Base-by-base conservation (phyloP, 2,888 invertebrate species). In the Amiota mariae region DNA sequence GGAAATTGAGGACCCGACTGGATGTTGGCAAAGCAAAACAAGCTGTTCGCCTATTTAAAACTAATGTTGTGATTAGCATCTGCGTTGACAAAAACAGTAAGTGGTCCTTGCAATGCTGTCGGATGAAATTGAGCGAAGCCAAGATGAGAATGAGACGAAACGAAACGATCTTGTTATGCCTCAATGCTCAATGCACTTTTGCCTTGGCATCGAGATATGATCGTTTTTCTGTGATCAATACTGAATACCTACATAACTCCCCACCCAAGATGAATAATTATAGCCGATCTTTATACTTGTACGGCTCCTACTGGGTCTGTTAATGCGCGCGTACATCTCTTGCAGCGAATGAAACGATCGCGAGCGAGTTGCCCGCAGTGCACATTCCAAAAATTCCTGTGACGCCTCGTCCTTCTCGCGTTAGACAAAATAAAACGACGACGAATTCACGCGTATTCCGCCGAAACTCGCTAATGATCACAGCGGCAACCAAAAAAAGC, bases 221-320 rank as follows among this genome's bases (percentile, higher is more conserved):
- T n/a, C 67, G 59, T 46, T 36, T 36, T 36, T 36, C 36, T 36
- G 36, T 36, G 36, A 36, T 36, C 36, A 36, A 36, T 6, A 36
- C 8, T 36, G 36, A 36, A 36, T 36, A 36, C 36, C 36, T 36
- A 36, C 36, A 36, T 36, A 36, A 36, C 48, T 68, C 80, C 84
- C 88, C 88, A 87, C 89, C 88, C 86, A 85, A 81, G 87, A 87
- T 86, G 89, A 88, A 87, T 89, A 87, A 89, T 89, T 87, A 89
- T 89, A 81, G 85, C 76, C 78, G 85, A 88, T 88, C 89, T 88
- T 89, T 89, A 88, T 88, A 80, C 80, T 81, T 74, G 79, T 79
- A 78, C 83, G 81, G 82, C 84, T 85, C 87, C 89, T 85, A 88
- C 89, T 88, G 89, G 79, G 89, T 82, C 81, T 81, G 88, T 87